Conservation (phyloP, 2,797 vertebrate species). For the Eulemur mongoz region DNA sequence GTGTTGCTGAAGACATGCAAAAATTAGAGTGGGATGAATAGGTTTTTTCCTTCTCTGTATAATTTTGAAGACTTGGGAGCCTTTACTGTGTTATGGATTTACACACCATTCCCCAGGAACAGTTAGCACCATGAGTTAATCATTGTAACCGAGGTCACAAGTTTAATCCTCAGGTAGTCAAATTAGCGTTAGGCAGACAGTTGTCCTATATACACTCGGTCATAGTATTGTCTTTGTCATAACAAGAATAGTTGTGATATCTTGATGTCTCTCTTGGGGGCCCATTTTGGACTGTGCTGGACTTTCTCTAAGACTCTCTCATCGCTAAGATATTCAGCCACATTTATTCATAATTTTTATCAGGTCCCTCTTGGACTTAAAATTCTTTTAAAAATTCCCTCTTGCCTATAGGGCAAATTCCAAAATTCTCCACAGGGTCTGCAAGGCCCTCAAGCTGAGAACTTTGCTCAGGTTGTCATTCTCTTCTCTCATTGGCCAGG, state of each 20-base stretch:
- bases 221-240: not conserved
- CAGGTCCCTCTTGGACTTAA: not conserved
- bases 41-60: not conserved
- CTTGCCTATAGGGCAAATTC: not conserved
- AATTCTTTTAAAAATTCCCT: not conserved
- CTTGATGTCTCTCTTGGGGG: not conserved
- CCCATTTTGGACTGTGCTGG: not conserved
- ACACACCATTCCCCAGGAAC: not conserved
- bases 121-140: not conserved
- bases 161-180: not conserved
- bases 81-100: not conserved
- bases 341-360: slow-evolving; percentile 12
- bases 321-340: not conserved
- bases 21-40: not conserved
- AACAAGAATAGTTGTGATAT: not conserved
- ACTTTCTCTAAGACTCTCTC: not conserved
- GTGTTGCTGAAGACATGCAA: not conserved
- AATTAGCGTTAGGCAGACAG: not conserved
- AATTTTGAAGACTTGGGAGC: not conserved
- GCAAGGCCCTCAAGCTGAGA: not conserved
- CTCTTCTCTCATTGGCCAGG: not conserved
- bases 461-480: not conserved
- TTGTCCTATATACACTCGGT: not conserved
- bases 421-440: not conserved
- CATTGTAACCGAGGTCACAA: not conserved